Conservation (phyloP, 2,888 invertebrate species). For the Cantharis nigra region DNA sequence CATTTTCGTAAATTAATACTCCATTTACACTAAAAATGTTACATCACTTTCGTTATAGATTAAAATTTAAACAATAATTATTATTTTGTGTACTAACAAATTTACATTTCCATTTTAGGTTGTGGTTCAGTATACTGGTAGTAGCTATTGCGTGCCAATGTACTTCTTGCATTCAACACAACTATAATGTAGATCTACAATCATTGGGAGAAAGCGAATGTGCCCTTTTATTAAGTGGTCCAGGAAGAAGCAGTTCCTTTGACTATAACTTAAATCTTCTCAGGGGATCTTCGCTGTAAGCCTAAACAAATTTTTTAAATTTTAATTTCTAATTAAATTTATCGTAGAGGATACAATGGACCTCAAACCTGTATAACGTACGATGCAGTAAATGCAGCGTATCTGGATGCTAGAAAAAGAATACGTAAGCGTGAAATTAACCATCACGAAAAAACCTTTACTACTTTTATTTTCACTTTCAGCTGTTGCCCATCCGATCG, state of each 20-base stretch:
- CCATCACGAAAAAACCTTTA: not conserved
- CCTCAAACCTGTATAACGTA: slow-evolving; percentile 86
- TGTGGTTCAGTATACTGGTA: slow-evolving; percentile 25
- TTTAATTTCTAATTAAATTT: slow-evolving; percentile 41
- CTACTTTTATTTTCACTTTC: slow-evolving; percentile 43
- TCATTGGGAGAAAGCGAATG: slow-evolving; percentile 62
- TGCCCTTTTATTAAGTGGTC: slow-evolving; percentile 77
- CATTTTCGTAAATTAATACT: slow-evolving; percentile 1
- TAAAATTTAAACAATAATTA: not conserved
- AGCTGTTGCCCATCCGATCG: slow-evolving; percentile 82
- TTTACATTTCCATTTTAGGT: slow-evolving; percentile 22
- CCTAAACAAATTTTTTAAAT: not conserved
- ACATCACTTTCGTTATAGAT: not conserved
- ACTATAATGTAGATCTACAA: slow-evolving; percentile 46
- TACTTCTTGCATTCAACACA: slow-evolving; percentile 46
- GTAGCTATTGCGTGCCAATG: slow-evolving; percentile 10
- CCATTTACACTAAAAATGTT: not conserved
- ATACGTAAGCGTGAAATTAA: slow-evolving; percentile 71
- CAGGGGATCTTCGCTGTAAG: slow-evolving; percentile 76
- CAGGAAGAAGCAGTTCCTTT: slow-evolving; percentile 78
- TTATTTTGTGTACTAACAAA: not conserved
- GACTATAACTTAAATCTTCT: slow-evolving; percentile 86
- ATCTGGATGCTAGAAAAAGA: slow-evolving; percentile 83
- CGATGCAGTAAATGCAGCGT: slow-evolving; percentile 87
- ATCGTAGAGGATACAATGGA: slow-evolving; percentile 69